Evolutionary conservation across 2,888 invertebrate genomes (phyloP), one percentile per base, ranked within the genome.

Genomic region (Rotaria magnacalcarata): DNA sequence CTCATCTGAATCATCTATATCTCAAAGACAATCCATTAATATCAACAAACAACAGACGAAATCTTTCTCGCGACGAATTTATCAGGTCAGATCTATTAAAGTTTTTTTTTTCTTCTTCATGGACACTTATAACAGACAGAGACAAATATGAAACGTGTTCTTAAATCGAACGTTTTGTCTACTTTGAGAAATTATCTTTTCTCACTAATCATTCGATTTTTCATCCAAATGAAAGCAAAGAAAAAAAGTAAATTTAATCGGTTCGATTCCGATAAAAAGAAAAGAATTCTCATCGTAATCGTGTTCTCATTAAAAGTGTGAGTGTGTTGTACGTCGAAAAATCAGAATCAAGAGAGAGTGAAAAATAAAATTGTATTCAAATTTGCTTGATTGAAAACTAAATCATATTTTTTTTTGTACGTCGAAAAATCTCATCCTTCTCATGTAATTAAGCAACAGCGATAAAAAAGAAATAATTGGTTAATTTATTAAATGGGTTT

Each of bases 81-180:
- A 80, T 80, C 80, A 80, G 80, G 80, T 80, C 47, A 47, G 80
- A 80, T 80, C 80, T 47, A 80, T 4, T 3, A 43, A 67, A 67
- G 24, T 67, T 67, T 67, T 41, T 7, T 34, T 34, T 34, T 67
- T 67, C 24, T 11, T 34, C 10, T 67, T 67, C 27, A 1, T 34
- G 27, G 16, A 34, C 19, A 34, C 19, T 67, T 6, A 34, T 16
- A 67, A 67, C 19, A 67, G 34, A 67, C 34, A 34, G 34, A 27
- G n/a, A 41, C 67, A 67, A 67, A 67, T 14, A 67, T 67, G 5
- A n/a, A 41, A 67, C 19, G 16, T 67, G 11, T 34, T 34, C 19
- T 67, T 34, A 41, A 67, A 67, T 67, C 67, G 34, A 67, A 67
- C 34, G 67, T 67, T 67, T 19, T 19, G 1, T 67, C 14, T 4